Percentiles rank a stretch among this genome's conserved stretches.
Evolutionary conservation across 2,113 vertebrate species (phyloP).

Genomic region (Varanus komodoensis): DNA sequence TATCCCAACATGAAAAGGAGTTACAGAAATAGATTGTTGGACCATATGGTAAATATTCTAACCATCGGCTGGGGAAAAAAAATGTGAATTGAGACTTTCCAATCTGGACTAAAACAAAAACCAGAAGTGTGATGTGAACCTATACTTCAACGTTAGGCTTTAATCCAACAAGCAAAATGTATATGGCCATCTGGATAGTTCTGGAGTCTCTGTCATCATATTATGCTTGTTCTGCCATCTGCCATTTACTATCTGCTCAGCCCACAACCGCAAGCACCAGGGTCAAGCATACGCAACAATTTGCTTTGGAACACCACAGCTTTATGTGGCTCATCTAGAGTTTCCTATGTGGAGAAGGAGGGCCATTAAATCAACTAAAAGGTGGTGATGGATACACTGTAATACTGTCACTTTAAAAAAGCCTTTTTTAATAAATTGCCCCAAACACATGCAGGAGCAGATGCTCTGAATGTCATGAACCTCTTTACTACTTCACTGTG

Average conservation of each 20-base stretch:
- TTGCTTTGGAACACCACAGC: background rate
- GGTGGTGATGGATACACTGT: background rate
- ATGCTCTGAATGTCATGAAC: constrained; percentile 7
- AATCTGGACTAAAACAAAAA: constrained; percentile 7
- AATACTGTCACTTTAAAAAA: background rate
- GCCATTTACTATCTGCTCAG: constrained; percentile 21
- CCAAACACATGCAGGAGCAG: background rate
- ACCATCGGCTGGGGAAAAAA: background rate
- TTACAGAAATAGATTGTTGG: constrained; percentile 22
- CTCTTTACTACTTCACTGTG: background rate
- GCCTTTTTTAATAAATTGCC: constrained; percentile 6
- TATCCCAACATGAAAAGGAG: background rate
- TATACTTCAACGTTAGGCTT: background rate
- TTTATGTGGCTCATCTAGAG: background rate
- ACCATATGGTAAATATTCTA: background rate
- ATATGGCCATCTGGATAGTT: background rate
- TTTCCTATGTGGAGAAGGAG: constrained; percentile 4
- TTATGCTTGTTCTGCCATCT: constrained; percentile 29
- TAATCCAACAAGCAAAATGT: background rate
- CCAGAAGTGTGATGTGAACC: background rate
- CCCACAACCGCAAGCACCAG: accelerated
- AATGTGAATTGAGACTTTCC: background rate
- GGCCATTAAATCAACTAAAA: background rate
- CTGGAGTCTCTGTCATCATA: constrained; percentile 6
- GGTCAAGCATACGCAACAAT: background rate